Conservation (phyloP, 2,888 invertebrate species). For the Gandaritis pyraliata region DNA sequence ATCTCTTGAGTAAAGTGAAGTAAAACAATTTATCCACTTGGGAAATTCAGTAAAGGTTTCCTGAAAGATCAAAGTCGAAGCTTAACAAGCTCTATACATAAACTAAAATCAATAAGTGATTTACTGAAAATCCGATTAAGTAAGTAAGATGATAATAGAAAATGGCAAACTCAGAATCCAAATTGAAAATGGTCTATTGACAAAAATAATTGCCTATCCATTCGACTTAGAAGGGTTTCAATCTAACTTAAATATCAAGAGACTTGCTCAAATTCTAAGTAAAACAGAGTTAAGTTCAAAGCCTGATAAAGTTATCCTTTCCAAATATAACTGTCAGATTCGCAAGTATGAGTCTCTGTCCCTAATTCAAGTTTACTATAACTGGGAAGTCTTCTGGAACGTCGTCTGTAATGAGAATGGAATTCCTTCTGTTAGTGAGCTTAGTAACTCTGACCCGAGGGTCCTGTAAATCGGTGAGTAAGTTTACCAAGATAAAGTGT, state of each 20-base stretch:
- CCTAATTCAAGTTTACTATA: slow-evolving; percentile 42
- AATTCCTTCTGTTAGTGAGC: slow-evolving; percentile 37
- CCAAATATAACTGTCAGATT: slow-evolving; percentile 42
- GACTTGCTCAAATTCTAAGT: slow-evolving; percentile 32
- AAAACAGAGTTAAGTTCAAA: slow-evolving; percentile 29
- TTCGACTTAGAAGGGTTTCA: slow-evolving; percentile 29
- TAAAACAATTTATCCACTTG: not conserved
- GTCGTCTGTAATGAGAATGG: slow-evolving; percentile 40
- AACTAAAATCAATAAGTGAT: slow-evolving; percentile 15
- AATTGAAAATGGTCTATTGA: slow-evolving; percentile 35
- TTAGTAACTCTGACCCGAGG: slow-evolving; percentile 38
- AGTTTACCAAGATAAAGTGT: slow-evolving; percentile 37
- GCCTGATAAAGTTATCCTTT: slow-evolving; percentile 43
- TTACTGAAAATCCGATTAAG: slow-evolving; percentile 12
- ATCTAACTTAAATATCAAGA: slow-evolving; percentile 34
- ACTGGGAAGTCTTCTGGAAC: slow-evolving; percentile 17
- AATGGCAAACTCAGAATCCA: slow-evolving; percentile 25
- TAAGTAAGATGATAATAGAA: slow-evolving; percentile 17
- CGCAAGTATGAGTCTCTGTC: slow-evolving; percentile 29
- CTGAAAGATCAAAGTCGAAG: not conserved
- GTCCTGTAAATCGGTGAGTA: slow-evolving; percentile 36
- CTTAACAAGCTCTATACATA: not conserved
- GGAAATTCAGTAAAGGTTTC: no score
- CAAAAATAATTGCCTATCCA: slow-evolving; percentile 33
- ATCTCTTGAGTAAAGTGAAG: not conserved